Percentiles rank a stretch among this genome's conserved stretches.
Conservation (phyloP, 2,113 vertebrate genomes). For the Laticauda colubrina region DNA sequence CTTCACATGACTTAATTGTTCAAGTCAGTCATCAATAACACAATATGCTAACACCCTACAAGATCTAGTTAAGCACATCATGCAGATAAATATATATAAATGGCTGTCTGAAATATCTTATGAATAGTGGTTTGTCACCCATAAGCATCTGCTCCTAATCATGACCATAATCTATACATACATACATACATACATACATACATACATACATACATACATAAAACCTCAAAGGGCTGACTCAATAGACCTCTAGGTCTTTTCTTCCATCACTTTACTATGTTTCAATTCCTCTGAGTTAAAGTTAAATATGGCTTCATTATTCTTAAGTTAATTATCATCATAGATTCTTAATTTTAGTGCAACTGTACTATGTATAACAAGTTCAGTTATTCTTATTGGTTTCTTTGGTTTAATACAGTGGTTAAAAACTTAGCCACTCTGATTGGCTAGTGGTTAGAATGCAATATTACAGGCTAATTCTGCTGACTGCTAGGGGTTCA, state of each 20-base stretch:
- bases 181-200: no score
- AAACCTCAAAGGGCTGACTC: not conserved
- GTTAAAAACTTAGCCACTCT: not conserved
- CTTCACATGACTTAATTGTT: not conserved
- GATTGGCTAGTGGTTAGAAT: not conserved
- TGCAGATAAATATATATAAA: not conserved
- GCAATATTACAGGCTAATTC: not conserved
- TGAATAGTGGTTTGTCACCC: not conserved
- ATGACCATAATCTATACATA: not conserved
- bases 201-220: not conserved
- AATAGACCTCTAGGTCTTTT: not conserved
- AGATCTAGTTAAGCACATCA: not conserved
- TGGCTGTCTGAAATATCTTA: not conserved
- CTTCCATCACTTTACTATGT: not conserved
- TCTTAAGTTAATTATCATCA: not conserved
- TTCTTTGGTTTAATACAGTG: not conserved
- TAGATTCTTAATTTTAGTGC: not conserved
- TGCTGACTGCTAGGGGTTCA: not conserved
- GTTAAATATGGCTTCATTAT: not conserved
- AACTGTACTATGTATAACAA: not conserved
- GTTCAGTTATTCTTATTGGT: not conserved
- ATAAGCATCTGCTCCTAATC: not conserved
- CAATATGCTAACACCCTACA: not conserved
- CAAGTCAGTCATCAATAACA: not conserved
- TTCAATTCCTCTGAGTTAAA: not conserved